phyloP scores from a whole-genome alignment of 1,140 invertebrate species.

The Papilio dardanus region DNA sequence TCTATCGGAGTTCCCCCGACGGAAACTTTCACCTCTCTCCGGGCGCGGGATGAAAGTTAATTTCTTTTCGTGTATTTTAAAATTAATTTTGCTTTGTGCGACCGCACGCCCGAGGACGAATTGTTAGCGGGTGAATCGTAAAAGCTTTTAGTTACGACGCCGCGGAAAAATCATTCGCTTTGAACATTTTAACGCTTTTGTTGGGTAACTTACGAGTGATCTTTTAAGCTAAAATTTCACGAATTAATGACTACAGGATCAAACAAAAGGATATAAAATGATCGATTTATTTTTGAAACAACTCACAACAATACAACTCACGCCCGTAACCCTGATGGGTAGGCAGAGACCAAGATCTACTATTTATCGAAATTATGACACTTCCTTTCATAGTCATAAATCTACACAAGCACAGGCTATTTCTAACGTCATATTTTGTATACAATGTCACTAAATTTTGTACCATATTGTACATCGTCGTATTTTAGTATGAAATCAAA shows the following conservation, averaged over 20 bases:
- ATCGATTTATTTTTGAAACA: not conserved
- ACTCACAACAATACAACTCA: too few relatives aligned
- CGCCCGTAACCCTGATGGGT: too few relatives aligned
- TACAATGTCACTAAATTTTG: not conserved
- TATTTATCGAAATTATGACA: too few relatives aligned
- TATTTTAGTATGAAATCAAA: not conserved
- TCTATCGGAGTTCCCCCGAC: conserved; percentile 66
- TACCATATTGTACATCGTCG: conserved; percentile 4
- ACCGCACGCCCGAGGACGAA: conserved; percentile 71
- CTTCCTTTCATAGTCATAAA: too few relatives aligned
- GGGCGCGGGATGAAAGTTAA: conserved; percentile 72
- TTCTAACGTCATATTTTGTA: too few relatives aligned
- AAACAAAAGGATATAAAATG: not conserved
- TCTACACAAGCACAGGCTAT: too few relatives aligned
- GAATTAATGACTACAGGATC: not conserved
- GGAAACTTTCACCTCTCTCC: conserved; percentile 73
- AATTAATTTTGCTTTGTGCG: conserved; percentile 80
- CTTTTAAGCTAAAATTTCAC: not conserved
- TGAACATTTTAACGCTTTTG: conserved; percentile 52
- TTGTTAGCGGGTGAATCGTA: conserved; percentile 63
- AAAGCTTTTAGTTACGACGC: conserved; percentile 66
- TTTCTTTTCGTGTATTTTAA: conserved; percentile 81
- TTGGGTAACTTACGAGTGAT: not conserved
- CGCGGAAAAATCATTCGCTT: conserved; percentile 62
- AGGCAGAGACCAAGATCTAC: too few relatives aligned